Evolutionary conservation across 1,140 invertebrate genomes (phyloP).

Genomic region (Cecropterus lyciades): DNA sequence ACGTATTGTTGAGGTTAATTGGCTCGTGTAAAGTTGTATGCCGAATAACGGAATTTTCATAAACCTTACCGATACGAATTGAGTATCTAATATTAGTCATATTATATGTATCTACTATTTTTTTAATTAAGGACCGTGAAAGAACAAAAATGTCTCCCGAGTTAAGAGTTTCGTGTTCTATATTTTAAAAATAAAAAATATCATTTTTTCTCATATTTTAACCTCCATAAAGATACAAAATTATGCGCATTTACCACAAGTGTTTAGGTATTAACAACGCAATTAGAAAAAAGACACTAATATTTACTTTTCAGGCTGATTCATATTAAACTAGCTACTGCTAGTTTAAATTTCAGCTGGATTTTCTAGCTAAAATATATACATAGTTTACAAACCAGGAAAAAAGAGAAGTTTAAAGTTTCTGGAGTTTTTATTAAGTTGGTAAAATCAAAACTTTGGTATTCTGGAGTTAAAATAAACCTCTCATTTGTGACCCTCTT

Average conservation of each 20-base stretch:
- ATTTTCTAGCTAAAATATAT: slow-evolving; percentile 1
- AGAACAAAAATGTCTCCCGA: too few species aligned
- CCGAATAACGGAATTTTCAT: not conserved
- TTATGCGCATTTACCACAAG: too few species aligned
- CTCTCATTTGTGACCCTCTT: not conserved
- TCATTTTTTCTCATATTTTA: too few species aligned
- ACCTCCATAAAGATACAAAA: too few species aligned
- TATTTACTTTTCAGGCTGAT: slow-evolving; percentile 1
- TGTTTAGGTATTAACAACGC: too few species aligned
- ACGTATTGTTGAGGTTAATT: slow-evolving; percentile 14
- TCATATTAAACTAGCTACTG: too few species aligned
- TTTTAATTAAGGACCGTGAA: too few species aligned
- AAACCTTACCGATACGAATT: not conserved
- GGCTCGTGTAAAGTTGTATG: slow-evolving; percentile 8
- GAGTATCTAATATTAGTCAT: too few species aligned
- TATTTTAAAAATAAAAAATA: too few species aligned
- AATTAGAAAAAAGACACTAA: not conserved
- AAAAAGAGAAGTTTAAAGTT: slow-evolving; percentile 2
- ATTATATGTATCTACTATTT: too few species aligned
- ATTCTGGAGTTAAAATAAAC: slow-evolving; percentile 3
- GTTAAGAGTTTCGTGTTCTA: too few species aligned
- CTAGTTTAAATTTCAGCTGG: not conserved
- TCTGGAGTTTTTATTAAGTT: not conserved
- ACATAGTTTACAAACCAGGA: slow-evolving; percentile 10
- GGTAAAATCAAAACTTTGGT: not conserved